A percentile compares a stretch with the other conserved stretches of the same genome.
These are phyloP conservation scores for Ptychodera flava DNA, from an alignment of 35 echinoderm and acorn worm species.

Conservation along the genomic window DNA sequence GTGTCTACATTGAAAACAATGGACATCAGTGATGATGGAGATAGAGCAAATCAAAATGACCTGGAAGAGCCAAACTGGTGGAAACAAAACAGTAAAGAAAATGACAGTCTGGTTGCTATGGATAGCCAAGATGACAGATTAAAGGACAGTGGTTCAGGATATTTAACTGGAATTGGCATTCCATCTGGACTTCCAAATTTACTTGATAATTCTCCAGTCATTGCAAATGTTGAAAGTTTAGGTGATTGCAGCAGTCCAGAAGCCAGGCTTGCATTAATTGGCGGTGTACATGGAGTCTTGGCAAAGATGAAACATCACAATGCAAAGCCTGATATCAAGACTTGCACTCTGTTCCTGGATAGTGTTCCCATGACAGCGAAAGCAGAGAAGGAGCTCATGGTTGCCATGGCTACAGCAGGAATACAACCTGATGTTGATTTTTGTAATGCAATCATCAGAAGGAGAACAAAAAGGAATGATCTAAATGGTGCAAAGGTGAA, in stretches of 20 bases:
- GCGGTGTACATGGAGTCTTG: conserved; percentile 51
- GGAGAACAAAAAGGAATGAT: conserved; percentile 51
- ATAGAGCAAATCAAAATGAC: neutral
- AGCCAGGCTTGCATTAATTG: conserved; percentile 65
- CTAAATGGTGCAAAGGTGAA: conserved; percentile 72
- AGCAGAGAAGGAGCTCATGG: conserved; percentile 56
- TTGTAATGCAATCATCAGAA: conserved; percentile 74
- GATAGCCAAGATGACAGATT: neutral
- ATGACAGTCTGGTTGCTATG: no score
- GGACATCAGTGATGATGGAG: neutral
- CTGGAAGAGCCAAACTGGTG: neutral
- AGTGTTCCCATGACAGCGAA: conserved; percentile 45
- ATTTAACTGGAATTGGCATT: neutral
- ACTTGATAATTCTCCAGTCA: conserved; percentile 38
- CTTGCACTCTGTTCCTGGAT: conserved; percentile 53
- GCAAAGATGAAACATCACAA: conserved; percentile 46
- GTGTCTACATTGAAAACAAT: neutral
- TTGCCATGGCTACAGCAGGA: conserved; percentile 30
- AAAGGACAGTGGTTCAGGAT: neutral
- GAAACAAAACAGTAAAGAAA: neutral
- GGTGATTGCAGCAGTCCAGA: conserved; percentile 24
- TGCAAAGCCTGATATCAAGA: conserved; percentile 71
- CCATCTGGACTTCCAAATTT: conserved; percentile 48
- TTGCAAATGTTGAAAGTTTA: conserved; percentile 50
- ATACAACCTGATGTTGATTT: conserved; percentile 78